Percentiles rank a stretch among this genome's conserved stretches.
Evolutionary conservation across 2,113 vertebrate genomes (phyloP).

Genomic region (Nothobranchius furzeri): DNA sequence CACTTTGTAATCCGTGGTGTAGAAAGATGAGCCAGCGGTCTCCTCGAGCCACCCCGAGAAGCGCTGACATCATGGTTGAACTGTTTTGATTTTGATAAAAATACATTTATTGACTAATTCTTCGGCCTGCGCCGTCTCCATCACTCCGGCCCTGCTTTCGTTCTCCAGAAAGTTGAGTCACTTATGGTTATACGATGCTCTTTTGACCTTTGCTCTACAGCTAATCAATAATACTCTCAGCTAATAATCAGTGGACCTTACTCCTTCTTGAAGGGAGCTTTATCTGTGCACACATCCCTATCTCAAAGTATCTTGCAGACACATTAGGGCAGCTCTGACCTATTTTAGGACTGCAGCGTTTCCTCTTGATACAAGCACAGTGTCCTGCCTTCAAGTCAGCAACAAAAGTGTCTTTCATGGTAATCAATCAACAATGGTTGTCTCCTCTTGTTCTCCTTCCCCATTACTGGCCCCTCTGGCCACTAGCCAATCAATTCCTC

Average conservation of each 20-base stretch:
- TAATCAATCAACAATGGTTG: constrained; percentile 77
- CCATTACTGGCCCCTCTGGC: constrained; percentile 70
- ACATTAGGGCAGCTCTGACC: constrained; percentile 52
- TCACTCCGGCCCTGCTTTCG: constrained; percentile 11
- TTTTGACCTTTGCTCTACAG: constrained; percentile 61
- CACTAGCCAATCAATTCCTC: constrained; percentile 69
- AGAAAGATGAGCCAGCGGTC: constrained; percentile 24
- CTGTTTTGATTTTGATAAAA: constrained; percentile 40
- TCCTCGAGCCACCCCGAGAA: constrained; percentile 14
- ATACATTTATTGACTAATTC: constrained; percentile 14
- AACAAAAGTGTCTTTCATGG: constrained; percentile 78
- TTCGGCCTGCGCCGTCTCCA: constrained; percentile 17
- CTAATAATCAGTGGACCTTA: constrained; percentile 68
- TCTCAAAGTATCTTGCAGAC: constrained; percentile 41
- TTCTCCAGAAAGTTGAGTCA: constrained; percentile 13
- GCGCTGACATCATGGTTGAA: constrained; percentile 11
- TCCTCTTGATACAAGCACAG: constrained; percentile 63
- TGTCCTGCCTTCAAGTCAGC: constrained; percentile 62
- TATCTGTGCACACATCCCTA: constrained; percentile 44
- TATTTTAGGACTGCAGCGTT: constrained; percentile 64
- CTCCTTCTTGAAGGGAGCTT: constrained; percentile 25
- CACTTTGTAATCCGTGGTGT: constrained; percentile 26
- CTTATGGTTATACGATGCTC: constrained; percentile 25
- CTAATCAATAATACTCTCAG: constrained; percentile 64
- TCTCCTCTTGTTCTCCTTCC: constrained; percentile 74